Evolutionary conservation across 1,140 invertebrate species (phyloP).

Genomic region (Brachionus plicatilis): DNA sequence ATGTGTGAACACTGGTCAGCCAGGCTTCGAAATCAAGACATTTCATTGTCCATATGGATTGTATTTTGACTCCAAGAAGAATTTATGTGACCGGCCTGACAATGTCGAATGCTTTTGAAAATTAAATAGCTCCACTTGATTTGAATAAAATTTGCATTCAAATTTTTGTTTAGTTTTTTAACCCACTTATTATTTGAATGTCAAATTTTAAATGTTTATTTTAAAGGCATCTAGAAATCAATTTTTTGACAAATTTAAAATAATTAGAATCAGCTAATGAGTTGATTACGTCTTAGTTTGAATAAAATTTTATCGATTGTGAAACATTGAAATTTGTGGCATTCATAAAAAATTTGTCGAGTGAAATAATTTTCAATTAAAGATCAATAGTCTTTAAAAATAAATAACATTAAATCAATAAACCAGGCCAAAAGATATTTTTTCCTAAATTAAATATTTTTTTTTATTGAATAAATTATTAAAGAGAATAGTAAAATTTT

Average conservation of each 20-base stretch:
- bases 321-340: not conserved
- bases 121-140: not conserved
- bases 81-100: not conserved
- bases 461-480: no score
- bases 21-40: not conserved
- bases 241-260: not conserved
- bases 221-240: not conserved
- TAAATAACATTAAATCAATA: no score
- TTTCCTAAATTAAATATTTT: no score
- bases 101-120: not conserved
- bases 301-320: no score
- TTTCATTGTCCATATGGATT: not conserved
- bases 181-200: not conserved
- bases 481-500: no score
- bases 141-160: not conserved
- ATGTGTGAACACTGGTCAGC: not conserved
- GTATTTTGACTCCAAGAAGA: not conserved
- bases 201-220: not conserved
- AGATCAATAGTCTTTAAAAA: no score
- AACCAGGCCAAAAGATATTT: no score
- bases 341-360: not conserved
- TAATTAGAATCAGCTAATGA: not conserved
- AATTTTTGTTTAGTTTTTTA: not conserved
- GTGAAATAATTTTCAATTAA: no score
- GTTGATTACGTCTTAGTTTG: no score